Evolutionary conservation across 2,113 vertebrate species (phyloP).

Genomic region (Syngnathus scovelli): DNA sequence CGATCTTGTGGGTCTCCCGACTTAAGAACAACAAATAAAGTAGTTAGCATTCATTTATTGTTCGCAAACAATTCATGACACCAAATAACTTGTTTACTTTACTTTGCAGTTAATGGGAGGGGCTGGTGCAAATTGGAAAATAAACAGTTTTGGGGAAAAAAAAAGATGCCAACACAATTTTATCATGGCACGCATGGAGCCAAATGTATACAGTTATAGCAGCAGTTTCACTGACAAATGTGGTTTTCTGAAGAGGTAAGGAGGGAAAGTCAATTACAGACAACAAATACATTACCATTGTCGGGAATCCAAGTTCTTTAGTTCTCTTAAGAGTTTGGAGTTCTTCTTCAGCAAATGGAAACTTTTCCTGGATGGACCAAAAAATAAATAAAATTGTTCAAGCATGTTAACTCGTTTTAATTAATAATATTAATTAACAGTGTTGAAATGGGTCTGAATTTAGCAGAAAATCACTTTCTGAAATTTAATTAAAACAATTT

Average conservation of each 20-base stretch:
- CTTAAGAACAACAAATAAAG: slow-evolving; percentile 61
- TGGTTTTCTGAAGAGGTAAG: background rate
- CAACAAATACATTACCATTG: slow-evolving; percentile 81
- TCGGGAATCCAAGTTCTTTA: slow-evolving; percentile 97
- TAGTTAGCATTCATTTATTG: background rate
- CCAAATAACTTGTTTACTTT: background rate
- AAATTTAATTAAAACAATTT: background rate
- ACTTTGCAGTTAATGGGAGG: background rate
- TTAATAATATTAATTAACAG: background rate
- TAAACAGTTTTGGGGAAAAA: background rate
- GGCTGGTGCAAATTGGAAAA: background rate
- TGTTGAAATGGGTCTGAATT: background rate
- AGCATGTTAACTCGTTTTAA: too few relatives aligned
- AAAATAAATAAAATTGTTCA: background rate
- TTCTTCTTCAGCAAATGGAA: slow-evolving; percentile 99
- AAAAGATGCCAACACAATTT: background rate
- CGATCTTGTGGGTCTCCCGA: slow-evolving; percentile 97
- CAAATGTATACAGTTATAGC: background rate
- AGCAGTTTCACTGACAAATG: background rate
- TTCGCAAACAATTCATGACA: background rate
- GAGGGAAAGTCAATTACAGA: background rate
- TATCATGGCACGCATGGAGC: background rate
- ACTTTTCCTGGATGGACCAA: slow-evolving; percentile 78
- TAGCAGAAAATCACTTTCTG: too few relatives aligned
- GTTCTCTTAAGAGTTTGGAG: slow-evolving; percentile 90